Percentiles rank a stretch among this genome's conserved stretches.
Conservation (phyloP, 2,888 invertebrate species). For the Zaprionus bogoriensis region DNA sequence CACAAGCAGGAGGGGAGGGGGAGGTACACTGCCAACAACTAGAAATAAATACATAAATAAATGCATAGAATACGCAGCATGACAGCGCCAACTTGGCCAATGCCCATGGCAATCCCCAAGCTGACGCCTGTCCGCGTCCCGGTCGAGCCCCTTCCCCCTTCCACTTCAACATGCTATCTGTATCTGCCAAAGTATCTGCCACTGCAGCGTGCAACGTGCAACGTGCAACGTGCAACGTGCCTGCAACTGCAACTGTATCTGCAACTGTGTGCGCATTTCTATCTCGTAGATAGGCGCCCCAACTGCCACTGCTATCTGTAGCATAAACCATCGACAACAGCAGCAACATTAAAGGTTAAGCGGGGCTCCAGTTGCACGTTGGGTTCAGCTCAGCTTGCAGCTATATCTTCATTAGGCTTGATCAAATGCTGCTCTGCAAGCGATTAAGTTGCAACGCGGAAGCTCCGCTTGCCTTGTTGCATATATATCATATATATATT, state of each 20-base stretch:
- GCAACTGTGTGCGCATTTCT: conserved; percentile 9
- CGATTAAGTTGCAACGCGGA: neutral
- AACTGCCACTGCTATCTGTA: conserved; percentile 15
- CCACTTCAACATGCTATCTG: conserved; percentile 4
- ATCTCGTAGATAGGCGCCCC: conserved; percentile 25
- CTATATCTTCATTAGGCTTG: neutral
- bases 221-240: too few species aligned
- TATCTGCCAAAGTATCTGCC: neutral
- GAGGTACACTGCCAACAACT: conserved; percentile 49
- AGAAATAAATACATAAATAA: conserved; percentile 62
- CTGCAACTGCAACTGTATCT: conserved; percentile 5
- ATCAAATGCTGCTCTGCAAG: neutral
- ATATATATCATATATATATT: neutral
- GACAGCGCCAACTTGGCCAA: conserved; percentile 38
- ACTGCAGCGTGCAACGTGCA: neutral
- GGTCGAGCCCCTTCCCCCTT: neutral
- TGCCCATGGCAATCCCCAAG: conserved; percentile 22
- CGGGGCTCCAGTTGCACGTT: neutral
- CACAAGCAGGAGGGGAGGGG: conserved; percentile 61
- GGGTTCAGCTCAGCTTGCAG: too few species aligned
- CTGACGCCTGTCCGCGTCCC: conserved; percentile 11
- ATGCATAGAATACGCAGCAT: conserved; percentile 59
- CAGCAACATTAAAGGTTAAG: neutral
- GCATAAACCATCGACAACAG: too few species aligned
- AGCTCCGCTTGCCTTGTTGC: neutral